Evolutionary conservation across 2,113 vertebrate species (phyloP).

Genomic region (Malurus cyaneus): DNA sequence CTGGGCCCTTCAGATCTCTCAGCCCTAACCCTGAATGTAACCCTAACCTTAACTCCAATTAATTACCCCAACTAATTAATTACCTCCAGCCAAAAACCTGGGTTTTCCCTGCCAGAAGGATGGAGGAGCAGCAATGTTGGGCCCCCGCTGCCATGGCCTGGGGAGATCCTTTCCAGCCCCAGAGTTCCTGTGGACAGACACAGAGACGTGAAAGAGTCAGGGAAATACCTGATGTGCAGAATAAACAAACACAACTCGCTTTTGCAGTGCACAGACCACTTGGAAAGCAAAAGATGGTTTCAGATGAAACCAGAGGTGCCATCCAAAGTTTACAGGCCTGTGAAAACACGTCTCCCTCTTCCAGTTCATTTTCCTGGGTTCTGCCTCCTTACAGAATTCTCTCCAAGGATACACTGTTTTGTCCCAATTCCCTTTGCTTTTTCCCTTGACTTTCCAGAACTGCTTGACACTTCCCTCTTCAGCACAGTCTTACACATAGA

Average conservation of each 20-base stretch:
- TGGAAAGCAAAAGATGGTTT: background rate
- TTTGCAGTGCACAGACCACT: background rate
- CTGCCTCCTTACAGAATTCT: background rate
- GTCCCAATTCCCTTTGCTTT: background rate
- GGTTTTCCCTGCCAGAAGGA: too few species aligned
- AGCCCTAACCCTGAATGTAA: too few species aligned
- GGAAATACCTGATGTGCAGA: background rate
- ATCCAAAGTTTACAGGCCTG: background rate
- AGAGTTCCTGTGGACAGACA: background rate
- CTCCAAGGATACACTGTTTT: background rate
- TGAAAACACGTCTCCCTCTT: background rate
- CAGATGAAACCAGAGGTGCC: background rate
- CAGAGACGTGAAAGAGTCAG: background rate
- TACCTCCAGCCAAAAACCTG: too few species aligned
- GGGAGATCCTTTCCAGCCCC: too few species aligned
- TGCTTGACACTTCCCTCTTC: background rate
- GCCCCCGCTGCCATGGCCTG: too few species aligned
- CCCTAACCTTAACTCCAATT: too few species aligned
- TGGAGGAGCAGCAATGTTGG: too few species aligned
- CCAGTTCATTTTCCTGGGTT: background rate
- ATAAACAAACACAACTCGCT: background rate
- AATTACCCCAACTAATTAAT: too few species aligned
- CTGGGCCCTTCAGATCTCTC: too few species aligned
- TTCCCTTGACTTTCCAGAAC: background rate
- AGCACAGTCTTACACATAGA: background rate